Evolutionary conservation across 2,113 vertebrate genomes (phyloP), one percentile per base, ranked within the genome.

Genomic region (Pterocles orientalis): DNA sequence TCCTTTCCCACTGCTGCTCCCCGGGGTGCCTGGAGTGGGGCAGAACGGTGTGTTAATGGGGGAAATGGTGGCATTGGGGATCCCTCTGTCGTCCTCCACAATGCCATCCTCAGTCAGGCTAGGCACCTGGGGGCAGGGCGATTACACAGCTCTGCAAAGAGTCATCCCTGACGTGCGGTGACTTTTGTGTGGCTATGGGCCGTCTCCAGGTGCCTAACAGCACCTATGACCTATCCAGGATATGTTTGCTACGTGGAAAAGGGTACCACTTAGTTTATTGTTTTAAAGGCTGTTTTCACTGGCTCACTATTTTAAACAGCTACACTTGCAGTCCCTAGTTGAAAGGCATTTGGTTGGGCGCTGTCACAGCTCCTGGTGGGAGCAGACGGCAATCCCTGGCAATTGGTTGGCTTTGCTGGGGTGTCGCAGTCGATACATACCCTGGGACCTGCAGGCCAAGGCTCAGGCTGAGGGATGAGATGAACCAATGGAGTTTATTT

Each of bases 131-230:
- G 18, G 5, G 50, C 34, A 39, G 25, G 33, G 28, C 0, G 2
- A 19, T 66, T 43, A 18, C 26, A 34, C 24, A 65, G 66, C 29
- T 76, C 66, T 76, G 45, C 31, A 56, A 56, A 64, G 34, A 72
- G 21, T 7, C 0, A 1, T 41, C 4, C 29, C 28, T 2, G 7
- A 51, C 0, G 0, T 1, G 10, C 11, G 61, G 56, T 18, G 28
- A 7, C 28, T 60, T 26, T 20, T 4, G n/a, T 0, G 0, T 24
- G 39, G 53, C 26, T 76, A 29, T 3, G 5, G 60, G 48, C 76
- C 43, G 39, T 18, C 57, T 71, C 23, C 34, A 82, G 47, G 34
- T 70, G 12, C 19, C 23, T 43, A 31, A 18, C 16, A 25, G 45
- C 47, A 73, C 51, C 51, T 73, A 1, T 33, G 60, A 31, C 41